phyloP scores from a whole-genome alignment of 2,797 vertebrate genomes.

The Alca torda region DNA sequence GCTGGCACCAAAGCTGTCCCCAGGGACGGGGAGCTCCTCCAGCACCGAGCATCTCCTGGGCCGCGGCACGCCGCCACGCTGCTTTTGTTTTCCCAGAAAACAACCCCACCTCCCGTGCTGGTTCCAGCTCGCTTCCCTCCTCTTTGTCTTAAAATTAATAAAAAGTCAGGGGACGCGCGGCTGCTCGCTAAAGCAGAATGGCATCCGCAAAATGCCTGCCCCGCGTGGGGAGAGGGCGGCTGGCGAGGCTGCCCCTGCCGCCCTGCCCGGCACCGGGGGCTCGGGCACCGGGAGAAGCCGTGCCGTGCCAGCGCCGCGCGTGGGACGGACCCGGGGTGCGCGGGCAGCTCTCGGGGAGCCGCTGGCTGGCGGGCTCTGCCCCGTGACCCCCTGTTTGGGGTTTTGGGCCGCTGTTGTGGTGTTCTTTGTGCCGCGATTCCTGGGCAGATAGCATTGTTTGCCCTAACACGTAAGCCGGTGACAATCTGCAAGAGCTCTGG shows the following conservation, averaged over 20 bases:
- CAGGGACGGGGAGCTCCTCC: not conserved
- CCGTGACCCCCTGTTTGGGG: slow-evolving; percentile 33
- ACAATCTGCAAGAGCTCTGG: slow-evolving; percentile 33
- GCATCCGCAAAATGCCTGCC: not conserved
- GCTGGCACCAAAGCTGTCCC: rapidly evolving
- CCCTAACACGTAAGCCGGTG: slow-evolving; percentile 53
- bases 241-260: not conserved
- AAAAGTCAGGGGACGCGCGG: not conserved
- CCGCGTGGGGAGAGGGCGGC: rapidly evolving
- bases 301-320: rapidly evolving
- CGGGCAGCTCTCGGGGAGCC: not conserved
- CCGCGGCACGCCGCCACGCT: not conserved
- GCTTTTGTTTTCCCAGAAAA: slow-evolving; percentile 59
- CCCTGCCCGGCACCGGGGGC: rapidly evolving
- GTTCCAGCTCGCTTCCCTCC: slow-evolving; percentile 53
- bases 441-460: slow-evolving; percentile 62
- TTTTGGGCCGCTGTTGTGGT: slow-evolving; percentile 12
- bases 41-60: not conserved
- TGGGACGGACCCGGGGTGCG: rapidly evolving
- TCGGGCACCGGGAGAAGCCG: not conserved
- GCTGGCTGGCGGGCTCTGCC: not conserved
- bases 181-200: slow-evolving; percentile 20
- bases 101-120: not conserved
- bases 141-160: slow-evolving; percentile 14
- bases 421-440: slow-evolving; percentile 32